Evolutionary conservation across 2,113 vertebrate genomes (phyloP).

Genomic region (Erythrocebus patas): DNA sequence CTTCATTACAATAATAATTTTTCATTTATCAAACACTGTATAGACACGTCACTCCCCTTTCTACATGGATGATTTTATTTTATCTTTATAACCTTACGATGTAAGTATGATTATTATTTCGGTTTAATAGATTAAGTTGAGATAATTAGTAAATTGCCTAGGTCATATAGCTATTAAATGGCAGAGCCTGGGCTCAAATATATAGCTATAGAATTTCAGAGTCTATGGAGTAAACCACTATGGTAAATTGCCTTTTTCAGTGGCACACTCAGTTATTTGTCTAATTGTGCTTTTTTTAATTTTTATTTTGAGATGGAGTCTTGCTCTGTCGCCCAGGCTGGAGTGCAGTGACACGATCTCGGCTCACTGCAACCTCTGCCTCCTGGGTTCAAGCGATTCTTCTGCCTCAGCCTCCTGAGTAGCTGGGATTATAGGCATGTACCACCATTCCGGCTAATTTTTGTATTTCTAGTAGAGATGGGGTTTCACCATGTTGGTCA

Average conservation of each 20-base stretch:
- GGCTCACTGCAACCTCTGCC: too few relatives aligned
- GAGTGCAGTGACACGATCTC: too few relatives aligned
- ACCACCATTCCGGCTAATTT: too few relatives aligned
- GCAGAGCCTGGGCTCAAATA: neutral
- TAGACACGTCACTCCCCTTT: neutral
- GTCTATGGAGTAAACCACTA: neutral
- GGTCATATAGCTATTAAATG: neutral
- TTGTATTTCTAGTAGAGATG: too few relatives aligned
- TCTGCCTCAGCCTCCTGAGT: too few relatives aligned
- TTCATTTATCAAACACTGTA: neutral
- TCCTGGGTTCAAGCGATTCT: too few relatives aligned
- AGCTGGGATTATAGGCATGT: too few relatives aligned
- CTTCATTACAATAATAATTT: neutral
- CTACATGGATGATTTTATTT: conserved; percentile 27
- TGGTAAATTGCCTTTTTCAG: neutral
- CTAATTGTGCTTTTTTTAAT: neutral
- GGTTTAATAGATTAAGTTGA: conserved; percentile 16
- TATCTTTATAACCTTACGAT: neutral
- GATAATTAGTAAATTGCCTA: neutral
- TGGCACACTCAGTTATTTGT: neutral
- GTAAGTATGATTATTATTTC: neutral
- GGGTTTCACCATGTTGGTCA: too few relatives aligned
- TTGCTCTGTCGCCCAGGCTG: too few relatives aligned
- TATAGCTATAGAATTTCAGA: neutral
- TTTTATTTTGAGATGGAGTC: too few relatives aligned